A percentile compares a stretch with the other conserved stretches of the same genome.
phyloP scores from a whole-genome alignment of 2,797 vertebrate genomes.

The Coccyzus lansbergi region DNA sequence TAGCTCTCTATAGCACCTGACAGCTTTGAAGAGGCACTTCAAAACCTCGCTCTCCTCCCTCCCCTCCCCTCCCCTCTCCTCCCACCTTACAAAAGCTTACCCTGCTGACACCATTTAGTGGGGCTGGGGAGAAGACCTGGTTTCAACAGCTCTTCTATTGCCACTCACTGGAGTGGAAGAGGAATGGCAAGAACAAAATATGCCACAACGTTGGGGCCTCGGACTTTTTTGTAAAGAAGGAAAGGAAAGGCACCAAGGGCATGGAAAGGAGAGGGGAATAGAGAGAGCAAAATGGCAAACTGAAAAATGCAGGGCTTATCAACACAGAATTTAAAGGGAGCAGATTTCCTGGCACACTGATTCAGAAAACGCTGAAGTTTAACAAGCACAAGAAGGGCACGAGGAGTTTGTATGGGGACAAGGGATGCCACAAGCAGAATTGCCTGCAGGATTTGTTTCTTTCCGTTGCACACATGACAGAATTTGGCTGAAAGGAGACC shows the following conservation, averaged over 20 bases:
- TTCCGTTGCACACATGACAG: not conserved
- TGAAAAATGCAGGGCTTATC: not conserved
- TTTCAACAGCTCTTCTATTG: not conserved
- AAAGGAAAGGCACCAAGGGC: not conserved
- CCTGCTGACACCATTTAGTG: not conserved
- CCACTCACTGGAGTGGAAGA: not conserved
- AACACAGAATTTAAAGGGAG: not conserved
- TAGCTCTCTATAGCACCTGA: not conserved
- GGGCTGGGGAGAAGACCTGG: not conserved
- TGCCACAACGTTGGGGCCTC: accelerated
- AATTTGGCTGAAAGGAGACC: not conserved
- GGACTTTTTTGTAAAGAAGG: not conserved
- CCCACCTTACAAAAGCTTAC: not conserved
- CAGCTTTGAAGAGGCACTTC: not conserved
- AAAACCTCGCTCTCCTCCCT: not conserved
- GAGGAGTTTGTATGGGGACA: not conserved
- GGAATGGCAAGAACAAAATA: not conserved
- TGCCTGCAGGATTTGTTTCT: not conserved
- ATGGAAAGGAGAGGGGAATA: not conserved
- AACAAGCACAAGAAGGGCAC: not conserved
- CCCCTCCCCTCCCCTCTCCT: not conserved
- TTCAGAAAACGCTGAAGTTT: not conserved
- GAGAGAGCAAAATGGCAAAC: not conserved
- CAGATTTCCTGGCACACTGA: not conserved
- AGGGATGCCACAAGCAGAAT: not conserved